These are phyloP conservation scores for Atrina japonica DNA, from an alignment of 2,888 invertebrate species.

Conservation along the genomic window DNA sequence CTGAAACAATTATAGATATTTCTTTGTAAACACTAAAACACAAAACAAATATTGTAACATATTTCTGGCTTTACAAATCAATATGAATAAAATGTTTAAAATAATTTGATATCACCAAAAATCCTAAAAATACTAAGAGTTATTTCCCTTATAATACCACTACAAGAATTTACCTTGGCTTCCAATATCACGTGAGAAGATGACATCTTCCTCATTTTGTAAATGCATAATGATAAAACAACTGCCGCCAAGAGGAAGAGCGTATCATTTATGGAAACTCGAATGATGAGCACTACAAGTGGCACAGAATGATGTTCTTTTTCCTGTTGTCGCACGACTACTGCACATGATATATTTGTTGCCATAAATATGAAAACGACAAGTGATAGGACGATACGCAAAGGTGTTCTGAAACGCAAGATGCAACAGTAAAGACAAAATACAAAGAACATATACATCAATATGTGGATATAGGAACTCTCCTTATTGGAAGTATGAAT, in stretches of 20 bases:
- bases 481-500: no score
- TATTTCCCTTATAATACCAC: no score
- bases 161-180: conserved; percentile 76
- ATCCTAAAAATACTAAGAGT: no score
- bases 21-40: no score
- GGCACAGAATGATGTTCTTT: conserved; percentile 56
- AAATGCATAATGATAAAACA: conserved; percentile 73
- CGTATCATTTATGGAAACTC: conserved; percentile 77
- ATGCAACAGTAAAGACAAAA: no score
- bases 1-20: no score
- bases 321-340: conserved; percentile 64
- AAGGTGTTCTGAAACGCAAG: conserved; percentile 57
- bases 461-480: no score
- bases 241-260: conserved; percentile 76
- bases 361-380: conserved; percentile 71
- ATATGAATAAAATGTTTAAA: no score
- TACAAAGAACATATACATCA: no score
- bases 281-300: conserved; percentile 65
- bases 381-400: conserved; percentile 64
- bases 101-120: no score
- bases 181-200: conserved; percentile 76
- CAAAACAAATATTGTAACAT: neutral
- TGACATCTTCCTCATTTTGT: conserved; percentile 76
- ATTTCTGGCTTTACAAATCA: no score
- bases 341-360: conserved; percentile 74